These are phyloP conservation scores for Cryptomyrus ogoouensis DNA, from an alignment of 2,113 vertebrate species.

Conservation along the genomic window DNA sequence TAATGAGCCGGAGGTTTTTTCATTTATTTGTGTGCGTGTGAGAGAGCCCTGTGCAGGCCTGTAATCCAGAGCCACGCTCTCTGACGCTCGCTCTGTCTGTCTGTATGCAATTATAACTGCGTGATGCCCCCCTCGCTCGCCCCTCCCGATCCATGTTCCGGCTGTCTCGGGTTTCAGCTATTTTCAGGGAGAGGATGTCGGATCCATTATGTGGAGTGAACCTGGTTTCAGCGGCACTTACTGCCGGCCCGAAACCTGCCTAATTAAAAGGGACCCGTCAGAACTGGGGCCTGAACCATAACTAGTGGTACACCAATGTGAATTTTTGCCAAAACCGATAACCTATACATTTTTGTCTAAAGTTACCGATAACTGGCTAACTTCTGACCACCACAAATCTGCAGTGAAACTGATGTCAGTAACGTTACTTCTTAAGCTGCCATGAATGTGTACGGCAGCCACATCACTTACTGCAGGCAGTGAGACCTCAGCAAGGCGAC, in stretches of 20 bases:
- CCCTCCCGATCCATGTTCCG: slow-evolving; percentile 24
- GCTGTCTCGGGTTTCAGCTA: slow-evolving; percentile 37
- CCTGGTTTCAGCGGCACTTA: slow-evolving; percentile 18
- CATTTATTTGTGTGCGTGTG: background rate
- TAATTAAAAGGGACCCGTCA: background rate
- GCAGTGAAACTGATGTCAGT: background rate
- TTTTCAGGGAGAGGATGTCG: slow-evolving; percentile 37
- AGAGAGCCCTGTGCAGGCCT: slow-evolving; percentile 78
- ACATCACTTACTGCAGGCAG: too few species aligned
- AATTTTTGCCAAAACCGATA: background rate
- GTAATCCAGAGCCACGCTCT: slow-evolving; percentile 83
- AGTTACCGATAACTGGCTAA: background rate
- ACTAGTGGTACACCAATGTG: background rate
- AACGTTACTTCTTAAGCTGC: background rate
- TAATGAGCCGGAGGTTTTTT: slow-evolving; percentile 19
- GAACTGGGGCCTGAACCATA: background rate
- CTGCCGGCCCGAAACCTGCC: background rate
- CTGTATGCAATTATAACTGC: slow-evolving; percentile 95
- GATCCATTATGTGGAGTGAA: slow-evolving; percentile 43
- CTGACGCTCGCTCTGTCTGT: slow-evolving; percentile 64
- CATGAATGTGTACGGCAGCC: background rate
- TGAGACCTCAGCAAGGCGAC: too few species aligned
- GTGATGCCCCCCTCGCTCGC: slow-evolving; percentile 59
- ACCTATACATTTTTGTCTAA: background rate
- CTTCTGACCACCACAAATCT: background rate